phyloP scores from a whole-genome alignment of 2,113 vertebrate genomes.

The Polypterus senegalus region DNA sequence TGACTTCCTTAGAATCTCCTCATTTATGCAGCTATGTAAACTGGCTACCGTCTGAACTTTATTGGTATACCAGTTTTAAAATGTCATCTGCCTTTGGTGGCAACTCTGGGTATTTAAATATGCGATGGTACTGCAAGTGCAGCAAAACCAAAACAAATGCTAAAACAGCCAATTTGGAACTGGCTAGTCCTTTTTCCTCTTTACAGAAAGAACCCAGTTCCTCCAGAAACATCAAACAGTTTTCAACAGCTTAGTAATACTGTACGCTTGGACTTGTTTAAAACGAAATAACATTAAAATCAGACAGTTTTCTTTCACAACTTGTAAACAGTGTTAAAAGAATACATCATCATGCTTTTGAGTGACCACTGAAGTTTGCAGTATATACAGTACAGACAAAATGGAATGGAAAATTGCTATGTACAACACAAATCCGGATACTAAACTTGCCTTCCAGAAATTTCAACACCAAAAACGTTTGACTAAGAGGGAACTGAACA shows the following conservation, averaged over 20 bases:
- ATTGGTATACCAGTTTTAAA: constrained; percentile 35
- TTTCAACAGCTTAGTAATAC: no score
- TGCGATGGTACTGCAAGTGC: no score
- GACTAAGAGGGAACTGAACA: not conserved
- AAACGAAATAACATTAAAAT: no score
- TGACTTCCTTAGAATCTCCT: constrained; percentile 59
- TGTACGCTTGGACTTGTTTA: no score
- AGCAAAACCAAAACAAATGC: no score
- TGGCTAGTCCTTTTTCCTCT: no score
- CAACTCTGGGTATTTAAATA: not conserved
- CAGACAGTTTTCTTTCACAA: not conserved
- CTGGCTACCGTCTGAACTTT: constrained; percentile 37
- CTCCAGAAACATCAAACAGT: no score
- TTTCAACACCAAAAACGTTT: not conserved
- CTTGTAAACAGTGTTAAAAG: constrained; percentile 10
- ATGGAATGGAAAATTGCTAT: not conserved
- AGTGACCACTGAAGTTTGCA: constrained; percentile 1
- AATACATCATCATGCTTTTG: constrained; percentile 10
- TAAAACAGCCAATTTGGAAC: no score
- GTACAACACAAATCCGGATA: not conserved
- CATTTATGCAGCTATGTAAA: constrained; percentile 74
- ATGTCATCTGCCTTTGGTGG: constrained; percentile 27
- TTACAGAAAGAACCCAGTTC: no score
- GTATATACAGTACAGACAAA: not conserved
- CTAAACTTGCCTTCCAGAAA: not conserved